phyloP scores from a whole-genome alignment of 2,113 vertebrate species.

The Equus przewalskii region DNA sequence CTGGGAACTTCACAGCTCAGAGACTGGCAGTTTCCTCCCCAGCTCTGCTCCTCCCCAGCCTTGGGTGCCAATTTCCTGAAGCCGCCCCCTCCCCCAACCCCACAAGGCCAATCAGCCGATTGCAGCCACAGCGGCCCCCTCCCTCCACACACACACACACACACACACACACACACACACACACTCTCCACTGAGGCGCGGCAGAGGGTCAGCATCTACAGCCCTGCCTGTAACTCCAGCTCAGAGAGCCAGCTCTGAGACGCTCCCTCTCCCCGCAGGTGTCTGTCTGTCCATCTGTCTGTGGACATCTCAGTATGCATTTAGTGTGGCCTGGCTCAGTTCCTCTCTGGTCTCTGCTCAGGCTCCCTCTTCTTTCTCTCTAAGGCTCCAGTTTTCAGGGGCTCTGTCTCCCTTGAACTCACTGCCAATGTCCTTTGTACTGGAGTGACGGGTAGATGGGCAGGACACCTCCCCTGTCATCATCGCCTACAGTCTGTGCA shows the following conservation, averaged over 20 bases:
- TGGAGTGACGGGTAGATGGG: not conserved
- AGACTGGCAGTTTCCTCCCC: not conserved
- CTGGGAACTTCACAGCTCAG: constrained; percentile 41
- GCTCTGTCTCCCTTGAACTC: constrained; percentile 47
- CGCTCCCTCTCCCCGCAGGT: not conserved
- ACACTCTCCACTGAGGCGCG: not conserved
- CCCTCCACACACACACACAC: too few species aligned
- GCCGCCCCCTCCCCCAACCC: not conserved
- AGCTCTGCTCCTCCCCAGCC: not conserved
- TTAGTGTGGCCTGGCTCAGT: constrained; percentile 33
- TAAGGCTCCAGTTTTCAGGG: not conserved
- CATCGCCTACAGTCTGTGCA: not conserved
- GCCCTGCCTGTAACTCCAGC: not conserved
- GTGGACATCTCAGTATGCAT: not conserved
- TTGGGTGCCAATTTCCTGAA: constrained; percentile 18
- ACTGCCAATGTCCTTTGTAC: constrained; percentile 64
- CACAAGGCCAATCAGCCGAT: not conserved
- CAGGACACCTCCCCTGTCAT: not conserved
- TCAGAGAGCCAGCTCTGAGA: not conserved
- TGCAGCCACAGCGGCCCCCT: not conserved
- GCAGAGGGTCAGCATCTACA: not conserved
- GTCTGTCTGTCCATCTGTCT: not conserved
- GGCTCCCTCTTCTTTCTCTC: not conserved
- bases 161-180: not conserved
- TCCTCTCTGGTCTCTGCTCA: not conserved